A percentile compares a stretch with the other conserved stretches of the same genome.
phyloP scores from a whole-genome alignment of 2,797 vertebrate species.

The Glyptemys insculpta region DNA sequence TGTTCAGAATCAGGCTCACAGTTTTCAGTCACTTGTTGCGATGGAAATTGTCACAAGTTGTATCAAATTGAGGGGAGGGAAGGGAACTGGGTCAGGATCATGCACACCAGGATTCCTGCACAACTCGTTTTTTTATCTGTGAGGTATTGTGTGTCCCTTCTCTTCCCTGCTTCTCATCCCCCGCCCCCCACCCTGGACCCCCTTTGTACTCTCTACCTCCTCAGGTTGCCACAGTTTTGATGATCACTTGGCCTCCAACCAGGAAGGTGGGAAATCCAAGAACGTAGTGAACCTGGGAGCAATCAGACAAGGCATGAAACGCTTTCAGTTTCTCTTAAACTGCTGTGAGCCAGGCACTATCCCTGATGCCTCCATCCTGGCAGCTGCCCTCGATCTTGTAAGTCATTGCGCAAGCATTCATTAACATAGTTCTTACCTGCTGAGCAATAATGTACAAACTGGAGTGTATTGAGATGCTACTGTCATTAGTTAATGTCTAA shows the following conservation, averaged over 20 bases:
- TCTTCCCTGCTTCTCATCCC: background rate
- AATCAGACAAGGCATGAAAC: conserved; percentile 98
- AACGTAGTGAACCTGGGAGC: conserved; percentile 97
- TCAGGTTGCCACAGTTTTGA: conserved; percentile 96
- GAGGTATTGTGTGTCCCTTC: conserved; percentile 51
- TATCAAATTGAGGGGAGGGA: conserved; percentile 22
- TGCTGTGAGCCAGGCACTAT: conserved; percentile 99
- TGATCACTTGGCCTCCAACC: conserved; percentile 91
- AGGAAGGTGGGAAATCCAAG: conserved; percentile 96
- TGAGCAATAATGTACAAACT: background rate
- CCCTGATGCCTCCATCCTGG: conserved; percentile 96
- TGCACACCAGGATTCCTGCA: background rate
- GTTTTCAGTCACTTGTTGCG: background rate
- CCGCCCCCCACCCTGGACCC: conserved; percentile 54
- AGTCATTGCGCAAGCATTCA: conserved; percentile 30
- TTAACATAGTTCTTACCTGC: background rate
- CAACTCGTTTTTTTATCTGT: conserved; percentile 60
- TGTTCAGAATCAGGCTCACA: background rate
- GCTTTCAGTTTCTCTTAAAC: conserved; percentile 98
- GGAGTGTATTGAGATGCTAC: accelerated
- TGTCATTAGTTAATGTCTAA: background rate
- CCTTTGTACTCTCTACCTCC: conserved; percentile 54
- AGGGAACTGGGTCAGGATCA: background rate
- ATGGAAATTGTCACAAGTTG: conserved; percentile 5
- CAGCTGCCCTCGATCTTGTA: conserved; percentile 96